phyloP scores from a whole-genome alignment of 2,797 vertebrate genomes.

The Linurgus olivaceus region DNA sequence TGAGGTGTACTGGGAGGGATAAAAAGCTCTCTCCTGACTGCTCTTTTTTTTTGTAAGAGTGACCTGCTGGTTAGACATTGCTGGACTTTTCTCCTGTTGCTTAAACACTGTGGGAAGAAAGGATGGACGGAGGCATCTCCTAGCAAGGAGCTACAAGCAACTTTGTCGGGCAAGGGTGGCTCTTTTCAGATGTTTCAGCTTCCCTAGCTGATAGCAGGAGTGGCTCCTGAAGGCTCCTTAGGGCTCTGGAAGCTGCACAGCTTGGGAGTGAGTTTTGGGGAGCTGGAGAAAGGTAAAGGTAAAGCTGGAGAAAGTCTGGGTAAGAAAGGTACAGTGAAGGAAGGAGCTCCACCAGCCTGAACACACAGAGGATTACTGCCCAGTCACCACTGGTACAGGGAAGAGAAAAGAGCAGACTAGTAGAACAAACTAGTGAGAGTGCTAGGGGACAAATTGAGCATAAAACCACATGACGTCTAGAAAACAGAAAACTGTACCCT shows the following conservation, averaged over 20 bases:
- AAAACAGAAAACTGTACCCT: not conserved
- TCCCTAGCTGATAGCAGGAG: not conserved
- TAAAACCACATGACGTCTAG: not conserved
- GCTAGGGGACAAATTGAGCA: not conserved
- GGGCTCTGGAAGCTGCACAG: not conserved
- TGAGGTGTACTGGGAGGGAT: not conserved
- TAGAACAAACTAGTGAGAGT: not conserved
- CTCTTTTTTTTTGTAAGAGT: not conserved
- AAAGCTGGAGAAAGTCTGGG: not conserved
- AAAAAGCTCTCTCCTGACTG: not conserved
- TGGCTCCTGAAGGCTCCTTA: not conserved
- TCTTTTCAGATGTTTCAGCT: not conserved
- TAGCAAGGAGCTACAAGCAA: fast-evolving
- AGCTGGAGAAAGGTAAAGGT: not conserved
- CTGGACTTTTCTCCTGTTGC: not conserved
- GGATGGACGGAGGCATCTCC: not conserved
- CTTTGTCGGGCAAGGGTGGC: not conserved
- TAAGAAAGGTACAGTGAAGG: not conserved
- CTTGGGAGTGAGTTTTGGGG: not conserved
- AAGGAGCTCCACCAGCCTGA: not conserved
- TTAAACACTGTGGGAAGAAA: not conserved
- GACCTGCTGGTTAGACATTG: not conserved
- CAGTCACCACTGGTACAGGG: not conserved
- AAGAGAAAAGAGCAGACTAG: not conserved
- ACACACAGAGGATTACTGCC: no score